Evolutionary conservation across 1,140 invertebrate genomes (phyloP).

Genomic region (Bombus sibiricus): DNA sequence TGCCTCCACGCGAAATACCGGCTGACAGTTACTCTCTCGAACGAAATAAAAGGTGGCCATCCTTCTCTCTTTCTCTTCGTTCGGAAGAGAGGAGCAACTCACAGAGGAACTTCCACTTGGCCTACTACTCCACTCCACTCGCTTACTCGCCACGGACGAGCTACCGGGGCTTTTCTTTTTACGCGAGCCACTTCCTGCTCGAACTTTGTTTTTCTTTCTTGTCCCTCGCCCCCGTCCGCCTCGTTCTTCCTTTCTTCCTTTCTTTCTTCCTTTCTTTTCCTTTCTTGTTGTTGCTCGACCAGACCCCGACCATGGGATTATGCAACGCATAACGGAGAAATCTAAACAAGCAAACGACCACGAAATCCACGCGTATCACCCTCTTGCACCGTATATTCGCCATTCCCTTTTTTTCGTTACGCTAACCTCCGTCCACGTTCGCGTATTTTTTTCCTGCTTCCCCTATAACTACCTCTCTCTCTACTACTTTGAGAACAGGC

Average conservation of each 20-base stretch:
- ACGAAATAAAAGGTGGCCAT: conserved; percentile 72
- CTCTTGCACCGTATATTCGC: background rate
- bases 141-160: conserved; percentile 66
- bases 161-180: conserved; percentile 76
- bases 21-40: conserved; percentile 71
- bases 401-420: background rate
- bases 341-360: conserved; percentile 63
- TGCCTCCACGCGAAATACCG: conserved; percentile 68
- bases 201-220: conserved; percentile 77
- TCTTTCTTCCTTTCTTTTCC: conserved; percentile 60
- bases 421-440: background rate
- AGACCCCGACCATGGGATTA: conserved; percentile 58
- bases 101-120: conserved; percentile 77
- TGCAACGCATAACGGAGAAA: conserved; percentile 69
- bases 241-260: conserved; percentile 63
- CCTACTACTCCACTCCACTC: conserved; percentile 79
- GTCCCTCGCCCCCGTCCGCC: conserved; percentile 46
- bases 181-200: conserved; percentile 75
- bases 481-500: background rate
- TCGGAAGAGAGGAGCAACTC: conserved; percentile 58
- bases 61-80: conserved; percentile 27
- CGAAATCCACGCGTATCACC: conserved; percentile 33
- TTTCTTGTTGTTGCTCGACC: conserved; percentile 60
- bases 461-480: background rate
- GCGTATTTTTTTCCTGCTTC: background rate